phyloP scores from a whole-genome alignment of 2,888 invertebrate species.

The Pandemis cinnamomeana region DNA sequence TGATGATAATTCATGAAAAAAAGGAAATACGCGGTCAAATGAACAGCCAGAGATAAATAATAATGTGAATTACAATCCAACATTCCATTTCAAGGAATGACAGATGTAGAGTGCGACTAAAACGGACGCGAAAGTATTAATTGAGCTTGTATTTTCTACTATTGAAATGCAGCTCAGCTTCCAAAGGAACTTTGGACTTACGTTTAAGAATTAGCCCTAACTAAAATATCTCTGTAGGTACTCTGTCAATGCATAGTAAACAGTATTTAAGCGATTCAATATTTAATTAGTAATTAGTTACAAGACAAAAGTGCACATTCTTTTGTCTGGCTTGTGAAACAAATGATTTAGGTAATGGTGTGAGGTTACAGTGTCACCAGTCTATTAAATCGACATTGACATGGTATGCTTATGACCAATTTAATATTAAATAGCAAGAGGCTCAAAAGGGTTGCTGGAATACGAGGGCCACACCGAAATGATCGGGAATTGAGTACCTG shows the following conservation, averaged over 20 bases:
- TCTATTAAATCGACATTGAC: conserved; percentile 39
- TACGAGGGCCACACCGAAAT: no score
- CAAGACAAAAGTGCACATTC: neutral
- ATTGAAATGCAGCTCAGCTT: neutral
- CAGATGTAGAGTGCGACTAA: neutral
- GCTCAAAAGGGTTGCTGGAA: conserved; percentile 25
- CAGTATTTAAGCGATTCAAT: neutral
- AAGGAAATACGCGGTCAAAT: neutral
- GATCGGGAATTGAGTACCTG: no score
- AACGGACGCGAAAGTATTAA: neutral
- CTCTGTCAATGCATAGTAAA: neutral
- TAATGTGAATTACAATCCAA: neutral
- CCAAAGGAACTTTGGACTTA: no score
- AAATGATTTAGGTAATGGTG: conserved; percentile 26
- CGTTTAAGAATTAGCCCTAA: neutral
- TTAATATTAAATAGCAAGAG: conserved; percentile 25
- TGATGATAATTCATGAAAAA: neutral
- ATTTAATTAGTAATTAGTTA: neutral
- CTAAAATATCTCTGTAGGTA: neutral
- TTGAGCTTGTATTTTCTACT: neutral
- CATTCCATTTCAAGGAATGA: neutral
- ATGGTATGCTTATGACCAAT: conserved; percentile 31
- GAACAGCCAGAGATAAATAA: neutral
- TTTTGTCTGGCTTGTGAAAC: conserved; percentile 17
- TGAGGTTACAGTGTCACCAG: conserved; percentile 18